Evolutionary conservation across 30 jellyfish, hydroid and myxozoan genomes (phyloP).

Genomic region (Nemopilema nomurai): DNA sequence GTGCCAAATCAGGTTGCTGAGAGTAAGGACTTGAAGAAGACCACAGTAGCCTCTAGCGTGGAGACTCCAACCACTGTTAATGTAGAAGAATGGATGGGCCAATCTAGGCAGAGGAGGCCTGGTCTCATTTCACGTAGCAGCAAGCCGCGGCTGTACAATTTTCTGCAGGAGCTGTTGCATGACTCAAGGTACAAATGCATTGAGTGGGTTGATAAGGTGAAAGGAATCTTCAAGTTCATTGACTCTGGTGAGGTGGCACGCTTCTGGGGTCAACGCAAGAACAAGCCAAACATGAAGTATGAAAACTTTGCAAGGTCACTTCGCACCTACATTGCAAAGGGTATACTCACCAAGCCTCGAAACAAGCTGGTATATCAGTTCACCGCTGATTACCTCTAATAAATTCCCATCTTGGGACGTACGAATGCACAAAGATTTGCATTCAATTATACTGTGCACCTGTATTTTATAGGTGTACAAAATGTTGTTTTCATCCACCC

Average conservation of each 20-base stretch:
- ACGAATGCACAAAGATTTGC: constrained; percentile 43
- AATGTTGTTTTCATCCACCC: constrained; percentile 61
- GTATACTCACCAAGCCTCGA: constrained; percentile 85
- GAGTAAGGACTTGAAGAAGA: not conserved
- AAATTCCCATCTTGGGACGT: not conserved
- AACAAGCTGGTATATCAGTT: constrained; percentile 90
- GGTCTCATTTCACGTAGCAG: constrained; percentile 40
- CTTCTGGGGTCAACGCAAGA: constrained; percentile 93
- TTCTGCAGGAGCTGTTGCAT: constrained; percentile 65
- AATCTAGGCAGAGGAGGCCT: constrained; percentile 22
- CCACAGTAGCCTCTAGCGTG: not conserved
- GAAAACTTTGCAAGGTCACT: constrained; percentile 94
- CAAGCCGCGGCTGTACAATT: constrained; percentile 80
- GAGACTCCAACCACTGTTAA: not conserved
- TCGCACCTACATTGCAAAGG: constrained; percentile 91
- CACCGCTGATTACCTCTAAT: constrained; percentile 42
- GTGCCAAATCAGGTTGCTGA: not conserved
- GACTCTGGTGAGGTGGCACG: constrained; percentile 87
- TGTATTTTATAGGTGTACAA: constrained; percentile 63
- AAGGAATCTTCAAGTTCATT: constrained; percentile 85
- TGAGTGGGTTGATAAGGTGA: constrained; percentile 80
- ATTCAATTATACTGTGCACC: constrained; percentile 52
- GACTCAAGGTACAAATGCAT: constrained; percentile 75
- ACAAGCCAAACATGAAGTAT: constrained; percentile 90
- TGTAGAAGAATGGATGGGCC: constrained; percentile 29